A percentile compares a stretch with the other conserved stretches of the same genome.
Evolutionary conservation across 2,797 vertebrate genomes (phyloP).

Genomic region (Pseudotriccus pelzelni): DNA sequence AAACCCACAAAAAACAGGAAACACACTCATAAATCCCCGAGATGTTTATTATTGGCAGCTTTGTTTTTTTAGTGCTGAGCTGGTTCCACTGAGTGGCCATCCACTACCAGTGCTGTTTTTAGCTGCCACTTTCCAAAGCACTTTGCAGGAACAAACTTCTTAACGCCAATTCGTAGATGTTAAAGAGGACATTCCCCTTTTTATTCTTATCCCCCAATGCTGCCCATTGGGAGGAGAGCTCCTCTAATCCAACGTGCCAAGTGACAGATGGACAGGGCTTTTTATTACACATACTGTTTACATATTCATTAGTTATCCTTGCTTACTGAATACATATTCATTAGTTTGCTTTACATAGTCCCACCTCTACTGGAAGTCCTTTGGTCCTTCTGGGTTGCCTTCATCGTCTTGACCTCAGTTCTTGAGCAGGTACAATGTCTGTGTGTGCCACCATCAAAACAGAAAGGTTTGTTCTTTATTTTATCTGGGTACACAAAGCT

Average conservation of each 20-base stretch:
- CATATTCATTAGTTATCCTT: not conserved
- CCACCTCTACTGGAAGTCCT: not conserved
- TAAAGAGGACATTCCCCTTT: no score
- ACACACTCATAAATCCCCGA: not conserved
- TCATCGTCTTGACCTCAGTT: not conserved
- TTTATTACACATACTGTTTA: not conserved
- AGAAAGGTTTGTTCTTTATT: not conserved
- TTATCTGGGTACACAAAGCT: not conserved
- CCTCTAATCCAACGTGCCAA: not conserved
- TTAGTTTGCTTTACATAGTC: not conserved
- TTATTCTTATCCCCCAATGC: not conserved
- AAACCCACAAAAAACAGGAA: no score
- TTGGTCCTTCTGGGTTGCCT: not conserved
- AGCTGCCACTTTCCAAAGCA: not conserved
- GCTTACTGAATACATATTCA: not conserved
- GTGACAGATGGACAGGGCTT: not conserved
- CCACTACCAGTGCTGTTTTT: not conserved
- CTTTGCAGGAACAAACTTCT: not conserved
- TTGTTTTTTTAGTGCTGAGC: not conserved
- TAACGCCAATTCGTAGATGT: not conserved
- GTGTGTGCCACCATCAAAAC: not conserved
- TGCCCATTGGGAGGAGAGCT: not conserved
- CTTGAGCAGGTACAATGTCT: not conserved
- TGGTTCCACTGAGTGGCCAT: rapidly evolving
- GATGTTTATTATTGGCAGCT: not conserved